Evolutionary conservation across 1,140 invertebrate species (phyloP), one percentile per base, ranked within the genome.

Genomic region (Zelostemma sp.): DNA sequence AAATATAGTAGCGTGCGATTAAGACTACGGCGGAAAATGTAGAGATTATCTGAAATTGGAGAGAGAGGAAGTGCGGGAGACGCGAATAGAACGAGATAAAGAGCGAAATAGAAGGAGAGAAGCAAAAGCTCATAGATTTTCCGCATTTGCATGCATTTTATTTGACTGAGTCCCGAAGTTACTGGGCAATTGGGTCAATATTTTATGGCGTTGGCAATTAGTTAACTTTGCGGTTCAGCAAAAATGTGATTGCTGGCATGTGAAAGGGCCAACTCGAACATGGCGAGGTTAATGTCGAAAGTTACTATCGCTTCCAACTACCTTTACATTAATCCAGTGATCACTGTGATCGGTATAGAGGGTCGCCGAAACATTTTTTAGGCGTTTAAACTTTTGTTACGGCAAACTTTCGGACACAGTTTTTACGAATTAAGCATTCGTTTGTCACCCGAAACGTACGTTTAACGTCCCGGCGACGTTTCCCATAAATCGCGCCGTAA

Each of bases 181-280:
- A 50, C 15, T 62, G 40, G 50, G 48, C 14, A 75, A 75, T 62
- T 75, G 51, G 69, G 73, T 75, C 69, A 69, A 75, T 75, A 72
- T 75, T 72, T 75, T 70, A 70, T 51, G 64, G 66, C 56, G 49
- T 45, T 21, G 49, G 63, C 69, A 72, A 75, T 75, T 72, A 72
- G 73, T 69, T 69, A 75, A 72, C 66, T 75, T 70, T 65, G 63
- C 58, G 60, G 58, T 50, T 46, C 18, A 51, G 48, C 53, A 70
- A 75, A 75, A 75, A 70, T 75, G 69, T 61, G 66, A 75, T 75
- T 73, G 60, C 63, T 72, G 65, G 72, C 68, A 74, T 63, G 62
- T 72, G 62, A 72, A 68, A 74, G 61, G 65, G 59, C 56, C 53
- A 72, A 67, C 70, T 70, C 60, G 63, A 66, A 60, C 66, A 56